Percentiles rank a stretch among this genome's conserved stretches.
phyloP scores from a whole-genome alignment of 2,888 invertebrate species.

The Ichneumoninae sp. region DNA sequence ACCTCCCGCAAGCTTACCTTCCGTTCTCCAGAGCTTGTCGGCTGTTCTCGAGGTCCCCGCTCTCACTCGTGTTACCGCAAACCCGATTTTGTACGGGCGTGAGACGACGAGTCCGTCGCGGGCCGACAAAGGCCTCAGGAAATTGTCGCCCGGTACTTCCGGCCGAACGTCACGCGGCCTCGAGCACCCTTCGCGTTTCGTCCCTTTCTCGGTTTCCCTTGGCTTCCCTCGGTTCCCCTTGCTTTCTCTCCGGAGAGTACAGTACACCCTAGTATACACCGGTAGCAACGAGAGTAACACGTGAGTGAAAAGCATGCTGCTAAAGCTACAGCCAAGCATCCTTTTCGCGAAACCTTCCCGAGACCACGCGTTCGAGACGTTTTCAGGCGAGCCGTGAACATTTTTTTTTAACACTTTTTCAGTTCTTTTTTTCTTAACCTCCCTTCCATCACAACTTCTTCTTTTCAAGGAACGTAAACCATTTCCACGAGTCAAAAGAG shows the following conservation, averaged over 20 bases:
- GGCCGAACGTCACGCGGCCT: conserved; percentile 60
- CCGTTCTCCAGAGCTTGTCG: conserved; percentile 20
- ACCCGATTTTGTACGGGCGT: conserved; percentile 65
- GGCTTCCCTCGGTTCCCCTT: background rate
- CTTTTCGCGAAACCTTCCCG: conserved; percentile 15
- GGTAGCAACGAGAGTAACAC: conserved; percentile 28
- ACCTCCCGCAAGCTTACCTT: conserved; percentile 24
- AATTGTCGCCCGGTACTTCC: conserved; percentile 72
- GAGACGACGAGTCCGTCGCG: conserved; percentile 42
- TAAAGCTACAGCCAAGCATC: conserved; percentile 30
- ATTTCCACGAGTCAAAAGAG: conserved; percentile 33
- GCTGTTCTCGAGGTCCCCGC: conserved; percentile 20
- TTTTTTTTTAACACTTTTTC: background rate
- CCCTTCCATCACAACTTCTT: background rate
- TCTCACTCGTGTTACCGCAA: conserved; percentile 64
- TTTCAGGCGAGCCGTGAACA: conserved; percentile 4
- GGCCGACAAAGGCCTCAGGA: conserved; percentile 69
- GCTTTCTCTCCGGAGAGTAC: background rate
- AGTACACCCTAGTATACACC: background rate
- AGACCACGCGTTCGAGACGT: conserved; percentile 38
- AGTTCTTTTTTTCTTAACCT: background rate
- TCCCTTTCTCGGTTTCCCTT: background rate
- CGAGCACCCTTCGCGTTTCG: conserved; percentile 37
- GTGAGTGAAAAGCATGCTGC: conserved; percentile 30
- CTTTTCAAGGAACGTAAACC: conserved; percentile 7